A percentile compares a stretch with the other conserved stretches of the same genome.
Evolutionary conservation across 2,113 vertebrate genomes (phyloP).

Genomic region (Gopherus evgoodei): DNA sequence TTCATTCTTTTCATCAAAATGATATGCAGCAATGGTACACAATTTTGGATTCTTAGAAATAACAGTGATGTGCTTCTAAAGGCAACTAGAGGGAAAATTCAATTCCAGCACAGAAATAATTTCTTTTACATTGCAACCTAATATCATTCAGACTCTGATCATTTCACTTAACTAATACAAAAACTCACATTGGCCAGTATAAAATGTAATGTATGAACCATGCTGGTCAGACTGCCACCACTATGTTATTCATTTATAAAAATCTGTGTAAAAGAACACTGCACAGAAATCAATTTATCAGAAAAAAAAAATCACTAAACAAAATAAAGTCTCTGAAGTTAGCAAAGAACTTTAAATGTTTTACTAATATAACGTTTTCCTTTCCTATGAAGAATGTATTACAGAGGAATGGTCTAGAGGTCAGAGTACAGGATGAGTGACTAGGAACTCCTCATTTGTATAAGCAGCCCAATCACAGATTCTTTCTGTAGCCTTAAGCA

Average conservation of each 20-base stretch:
- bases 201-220: background rate
- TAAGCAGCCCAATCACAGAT: background rate
- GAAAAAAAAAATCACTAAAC: background rate
- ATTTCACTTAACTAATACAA: background rate
- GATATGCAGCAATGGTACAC: background rate
- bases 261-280: background rate
- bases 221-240: background rate
- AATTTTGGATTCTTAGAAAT: background rate
- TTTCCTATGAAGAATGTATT: background rate
- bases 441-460: background rate
- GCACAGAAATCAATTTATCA: background rate
- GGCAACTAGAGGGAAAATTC: background rate
- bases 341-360: background rate
- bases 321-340: background rate
- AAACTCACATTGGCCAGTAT: background rate
- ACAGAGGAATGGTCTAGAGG: background rate
- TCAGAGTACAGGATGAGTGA: background rate
- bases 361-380: background rate
- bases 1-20: conserved; percentile 57
- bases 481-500: background rate
- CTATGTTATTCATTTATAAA: background rate
- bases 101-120: background rate
- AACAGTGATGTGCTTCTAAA: conserved; percentile 11
- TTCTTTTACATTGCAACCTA: background rate
- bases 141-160: background rate